phyloP scores from a whole-genome alignment of 2,888 invertebrate genomes.

The Laothoe populi region DNA sequence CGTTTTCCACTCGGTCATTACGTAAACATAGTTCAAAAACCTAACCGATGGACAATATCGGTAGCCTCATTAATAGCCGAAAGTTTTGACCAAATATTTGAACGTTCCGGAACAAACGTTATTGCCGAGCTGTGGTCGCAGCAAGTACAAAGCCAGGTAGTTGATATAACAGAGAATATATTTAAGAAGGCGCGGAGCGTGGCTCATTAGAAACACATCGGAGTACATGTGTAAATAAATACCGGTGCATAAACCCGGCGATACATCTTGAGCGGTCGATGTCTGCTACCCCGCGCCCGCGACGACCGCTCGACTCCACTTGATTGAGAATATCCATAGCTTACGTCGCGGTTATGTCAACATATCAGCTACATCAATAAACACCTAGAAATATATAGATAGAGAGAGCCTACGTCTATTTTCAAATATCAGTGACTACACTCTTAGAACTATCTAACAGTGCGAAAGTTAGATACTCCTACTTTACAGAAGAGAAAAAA shows the following conservation, averaged over 20 bases:
- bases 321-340: slow-evolving; percentile 46
- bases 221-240: slow-evolving; percentile 79
- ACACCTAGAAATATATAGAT: not conserved
- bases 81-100: slow-evolving; percentile 81
- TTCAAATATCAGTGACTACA: no score
- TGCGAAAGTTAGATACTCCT: no score
- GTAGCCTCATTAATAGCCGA: slow-evolving; percentile 80
- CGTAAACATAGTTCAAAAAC: slow-evolving; percentile 71
- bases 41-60: slow-evolving; percentile 65
- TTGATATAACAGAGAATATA: slow-evolving; percentile 72
- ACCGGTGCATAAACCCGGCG: slow-evolving; percentile 57
- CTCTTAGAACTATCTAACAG: no score
- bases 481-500: no score
- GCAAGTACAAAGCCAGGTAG: slow-evolving; percentile 77
- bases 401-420: not conserved
- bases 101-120: slow-evolving; percentile 70
- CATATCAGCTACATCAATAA: slow-evolving; percentile 24
- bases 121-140: slow-evolving; percentile 66
- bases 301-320: slow-evolving; percentile 29
- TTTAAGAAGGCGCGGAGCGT: slow-evolving; percentile 60
- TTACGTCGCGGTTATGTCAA: slow-evolving; percentile 31
- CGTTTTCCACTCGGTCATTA: slow-evolving; percentile 62
- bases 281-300: slow-evolving; percentile 38
- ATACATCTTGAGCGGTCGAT: slow-evolving; percentile 72
- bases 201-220: slow-evolving; percentile 79